Base-by-base conservation (phyloP, 2,113 vertebrate species). In the Atrichornis clamosus region DNA sequence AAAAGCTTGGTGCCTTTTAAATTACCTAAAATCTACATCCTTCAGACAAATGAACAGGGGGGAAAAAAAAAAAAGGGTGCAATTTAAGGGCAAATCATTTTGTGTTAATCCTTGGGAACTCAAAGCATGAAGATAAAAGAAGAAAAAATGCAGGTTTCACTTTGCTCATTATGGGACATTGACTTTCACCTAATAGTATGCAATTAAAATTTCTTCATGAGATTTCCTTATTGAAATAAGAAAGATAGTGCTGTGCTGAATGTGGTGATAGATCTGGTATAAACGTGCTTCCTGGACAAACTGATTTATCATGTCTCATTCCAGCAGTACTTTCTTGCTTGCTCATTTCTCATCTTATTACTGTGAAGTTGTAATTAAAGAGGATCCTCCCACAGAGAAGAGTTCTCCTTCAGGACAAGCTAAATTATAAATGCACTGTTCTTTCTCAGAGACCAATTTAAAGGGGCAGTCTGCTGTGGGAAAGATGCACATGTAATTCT, bases 281-380 rank as follows among this genome's bases (percentile, higher is more conserved):
- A 96, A 97, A 97, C 90, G 95, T 95, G 97, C 96, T 98, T 95
- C 90, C 97, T 91, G 94, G 92, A 96, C 97, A 97, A 97, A 97
- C 98, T 98, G 97, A 98, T 98, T 98, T 97, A 98, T 98, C 97
- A 98, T 96, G 97, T 97, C 97, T 97, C 96, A 97, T 97, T 98
- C 95, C 93, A 95, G 96, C 97, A 97, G 96, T 83, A 95, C 95
- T 96, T 95, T 76, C 95, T 96, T 92, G 93, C 97, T 96, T 93
- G 95, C 96, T 97, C 97, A 97, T 98, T 98, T 97, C 98, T 98
- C 97, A 98, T 98, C 98, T 98, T 98, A 98, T 98, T 98, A 98
- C 97, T 95, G 96, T 95, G 95, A 97, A 97, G 96, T 97, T 97
- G 97, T 98, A 98, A 98, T 98, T 98, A 98, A 98, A 98, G 97